Conservation (phyloP, 92 coral and sea anemone genomes). For the Zoanthus sociatus region DNA sequence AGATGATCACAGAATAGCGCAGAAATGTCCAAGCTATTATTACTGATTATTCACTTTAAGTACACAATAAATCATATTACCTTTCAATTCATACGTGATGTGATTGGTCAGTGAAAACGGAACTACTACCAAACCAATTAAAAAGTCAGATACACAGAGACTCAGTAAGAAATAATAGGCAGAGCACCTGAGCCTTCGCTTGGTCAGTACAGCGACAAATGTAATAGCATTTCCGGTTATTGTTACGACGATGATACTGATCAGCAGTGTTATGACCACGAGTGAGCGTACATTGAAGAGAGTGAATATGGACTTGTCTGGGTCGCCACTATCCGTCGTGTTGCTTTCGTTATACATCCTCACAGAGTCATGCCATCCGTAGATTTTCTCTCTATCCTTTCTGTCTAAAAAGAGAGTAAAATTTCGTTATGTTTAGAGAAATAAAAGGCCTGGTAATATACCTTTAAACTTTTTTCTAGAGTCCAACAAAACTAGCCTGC, state of each 20-base stretch:
- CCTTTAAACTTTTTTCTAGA: no score
- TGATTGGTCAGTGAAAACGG: conserved; percentile 62
- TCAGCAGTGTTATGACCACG: neutral
- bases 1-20: no score
- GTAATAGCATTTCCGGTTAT: conserved; percentile 21
- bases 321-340: neutral
- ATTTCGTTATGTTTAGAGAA: no score
- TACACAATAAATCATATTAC: conserved; percentile 11
- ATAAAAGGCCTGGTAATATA: no score
- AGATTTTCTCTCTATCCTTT: neutral
- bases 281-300: neutral
- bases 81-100: conserved; percentile 48
- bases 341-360: neutral
- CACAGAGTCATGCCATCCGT: neutral
- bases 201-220: neutral
- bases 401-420: neutral
- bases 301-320: neutral
- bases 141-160: conserved; percentile 66
- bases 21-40: no score
- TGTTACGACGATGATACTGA: neutral
- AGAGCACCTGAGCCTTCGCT: conserved; percentile 37
- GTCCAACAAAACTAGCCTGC: no score
- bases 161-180: conserved; percentile 74
- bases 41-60: no score
- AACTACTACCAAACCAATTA: conserved; percentile 53